Evolutionary conservation across 2,797 vertebrate genomes (phyloP).

Genomic region (Acropternis orthonyx): DNA sequence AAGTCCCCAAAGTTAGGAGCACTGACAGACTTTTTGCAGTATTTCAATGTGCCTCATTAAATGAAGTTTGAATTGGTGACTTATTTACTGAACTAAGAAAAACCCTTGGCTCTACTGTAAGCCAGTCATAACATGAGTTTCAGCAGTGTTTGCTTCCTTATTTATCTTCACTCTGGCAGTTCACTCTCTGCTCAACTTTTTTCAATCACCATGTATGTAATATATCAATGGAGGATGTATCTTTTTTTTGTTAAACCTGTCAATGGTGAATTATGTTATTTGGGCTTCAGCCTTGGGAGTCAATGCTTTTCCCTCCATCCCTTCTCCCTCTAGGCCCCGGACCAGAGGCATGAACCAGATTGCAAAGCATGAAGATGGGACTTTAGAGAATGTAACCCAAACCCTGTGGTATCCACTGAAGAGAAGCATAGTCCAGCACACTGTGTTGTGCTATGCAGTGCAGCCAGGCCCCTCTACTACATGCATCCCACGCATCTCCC

Average conservation of each 20-base stretch:
- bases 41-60: not conserved
- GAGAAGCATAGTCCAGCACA: not conserved
- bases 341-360: not conserved
- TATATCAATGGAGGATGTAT: not conserved
- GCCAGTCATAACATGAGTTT: not conserved
- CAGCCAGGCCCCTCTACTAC: not conserved
- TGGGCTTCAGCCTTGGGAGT: not conserved
- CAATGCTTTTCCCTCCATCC: not conserved
- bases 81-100: not conserved
- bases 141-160: not conserved
- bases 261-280: fast-evolving
- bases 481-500: not conserved
- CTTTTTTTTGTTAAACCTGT: fast-evolving
- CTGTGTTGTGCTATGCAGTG: not conserved
- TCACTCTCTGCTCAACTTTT: not conserved
- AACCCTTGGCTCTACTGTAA: not conserved
- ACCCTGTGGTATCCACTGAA: not conserved
- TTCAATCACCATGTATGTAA: not conserved
- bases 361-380: not conserved
- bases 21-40: not conserved
- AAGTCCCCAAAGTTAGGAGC: not conserved
- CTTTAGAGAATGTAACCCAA: not conserved
- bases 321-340: not conserved
- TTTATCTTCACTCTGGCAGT: not conserved
- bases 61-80: not conserved